Evolutionary conservation across 2,888 invertebrate species (phyloP), one percentile per base, ranked within the genome.

Genomic region (Slavum lentiscoides): DNA sequence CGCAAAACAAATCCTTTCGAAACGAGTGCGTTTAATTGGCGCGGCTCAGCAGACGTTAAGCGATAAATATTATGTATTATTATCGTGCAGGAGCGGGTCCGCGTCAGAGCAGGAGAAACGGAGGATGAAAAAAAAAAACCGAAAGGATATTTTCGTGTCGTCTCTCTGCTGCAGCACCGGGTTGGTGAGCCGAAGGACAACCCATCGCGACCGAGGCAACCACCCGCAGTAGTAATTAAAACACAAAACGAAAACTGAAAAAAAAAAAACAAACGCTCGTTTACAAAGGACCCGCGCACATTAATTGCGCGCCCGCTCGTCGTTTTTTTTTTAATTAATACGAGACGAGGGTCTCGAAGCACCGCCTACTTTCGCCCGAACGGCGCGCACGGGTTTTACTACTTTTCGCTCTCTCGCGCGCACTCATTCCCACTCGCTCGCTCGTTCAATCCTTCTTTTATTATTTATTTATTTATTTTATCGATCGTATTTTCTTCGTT

Each of bases 121-220:
- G 37, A 15, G 64, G 74, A 53, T 30, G 53, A 23, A 21, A 55
- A 30, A 8, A 21, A 58, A 23, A 11, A 58, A 17, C 55, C 37
- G 58, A 75, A 64, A 75, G 43, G 74, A 75, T 39, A 37, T 74
- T 64, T 62, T 62, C 15, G 67, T 7, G 43, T 55, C 55, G 55
- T 55, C 49, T 30, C 13, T 59, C 53, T 43, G 53, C 21, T 19
- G 62, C 30, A 30, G 30, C 77, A 72, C 39, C 70, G 80, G 80
- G 80, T 80, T 80, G 80, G 80, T 80, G 80, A 80, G 72, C 64
- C 69, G 58, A 80, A 80, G 80, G 80, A 80, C 80, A 72, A 66
- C 80, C 80, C 80, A 80, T 80, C 58, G 80, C 17, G 30, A 64
- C 70, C 37, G 53, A 39, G 58, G 55, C 72, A 72, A 64, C 80